Conservation (phyloP, 2,888 invertebrate genomes). For the Drosophila neonasuta region DNA sequence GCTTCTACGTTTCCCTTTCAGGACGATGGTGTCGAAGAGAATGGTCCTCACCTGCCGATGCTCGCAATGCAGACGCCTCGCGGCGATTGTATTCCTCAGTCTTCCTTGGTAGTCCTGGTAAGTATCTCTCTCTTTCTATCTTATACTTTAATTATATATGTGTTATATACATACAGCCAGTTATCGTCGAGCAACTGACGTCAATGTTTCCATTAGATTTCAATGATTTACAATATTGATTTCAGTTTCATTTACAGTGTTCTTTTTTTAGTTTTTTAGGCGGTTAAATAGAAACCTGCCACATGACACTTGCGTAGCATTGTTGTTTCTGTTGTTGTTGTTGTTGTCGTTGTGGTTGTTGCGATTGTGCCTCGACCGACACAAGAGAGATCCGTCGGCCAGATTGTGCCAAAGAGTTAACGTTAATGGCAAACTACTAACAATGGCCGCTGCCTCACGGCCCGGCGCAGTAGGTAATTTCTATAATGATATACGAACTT, state of each 20-base stretch:
- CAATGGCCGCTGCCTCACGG: constrained; percentile 65
- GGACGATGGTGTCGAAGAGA: constrained; percentile 97
- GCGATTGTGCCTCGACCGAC: constrained; percentile 35
- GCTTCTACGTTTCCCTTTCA: constrained; percentile 83
- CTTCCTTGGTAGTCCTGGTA: constrained; percentile 94
- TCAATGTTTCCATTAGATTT: constrained; percentile 71
- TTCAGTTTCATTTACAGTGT: constrained; percentile 10
- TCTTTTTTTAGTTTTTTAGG: constrained; percentile 10
- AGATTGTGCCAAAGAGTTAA: constrained; percentile 74
- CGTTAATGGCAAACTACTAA: constrained; percentile 75
- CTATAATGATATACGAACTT: constrained; percentile 79
- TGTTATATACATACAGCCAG: neutral
- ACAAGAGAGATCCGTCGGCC: constrained; percentile 56
- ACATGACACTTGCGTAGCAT: constrained; percentile 52
- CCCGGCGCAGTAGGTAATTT: constrained; percentile 72
- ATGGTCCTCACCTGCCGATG: constrained; percentile 93
- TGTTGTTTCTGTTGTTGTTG: constrained; percentile 23
- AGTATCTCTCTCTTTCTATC: constrained; percentile 63
- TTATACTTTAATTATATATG: neutral
- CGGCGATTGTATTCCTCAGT: constrained; percentile 95
- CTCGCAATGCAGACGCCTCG: constrained; percentile 89
- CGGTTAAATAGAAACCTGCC: constrained; percentile 39
- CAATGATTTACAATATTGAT: constrained; percentile 65
- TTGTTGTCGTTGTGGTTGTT: constrained; percentile 19
- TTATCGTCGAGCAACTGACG: constrained; percentile 57